phyloP scores from a whole-genome alignment of 2,888 invertebrate species.

The Teleogryllus oceanicus region DNA sequence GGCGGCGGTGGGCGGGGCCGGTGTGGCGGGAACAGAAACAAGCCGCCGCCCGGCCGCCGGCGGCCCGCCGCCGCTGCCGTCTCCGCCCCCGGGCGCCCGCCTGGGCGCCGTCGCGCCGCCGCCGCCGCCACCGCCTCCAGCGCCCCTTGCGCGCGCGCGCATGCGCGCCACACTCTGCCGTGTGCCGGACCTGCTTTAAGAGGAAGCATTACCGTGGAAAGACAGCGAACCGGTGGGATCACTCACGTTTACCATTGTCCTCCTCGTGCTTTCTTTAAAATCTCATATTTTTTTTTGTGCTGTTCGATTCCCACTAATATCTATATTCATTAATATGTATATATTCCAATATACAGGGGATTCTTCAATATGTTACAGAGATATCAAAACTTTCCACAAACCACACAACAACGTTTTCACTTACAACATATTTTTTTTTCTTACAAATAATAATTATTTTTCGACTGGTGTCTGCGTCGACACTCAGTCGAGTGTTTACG shows the following conservation, averaged over 20 bases:
- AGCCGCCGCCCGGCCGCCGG: background rate
- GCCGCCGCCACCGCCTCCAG: too few relatives aligned
- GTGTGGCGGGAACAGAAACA: constrained; percentile 5
- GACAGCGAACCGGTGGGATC: background rate
- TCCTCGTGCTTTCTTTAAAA: background rate
- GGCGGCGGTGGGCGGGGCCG: background rate
- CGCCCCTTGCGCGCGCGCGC: too few relatives aligned
- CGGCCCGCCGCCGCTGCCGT: background rate
- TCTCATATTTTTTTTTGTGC: background rate
- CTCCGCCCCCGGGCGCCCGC: background rate
- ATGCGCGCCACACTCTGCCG: too few relatives aligned
- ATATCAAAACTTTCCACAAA: constrained; percentile 18
- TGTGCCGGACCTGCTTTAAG: too few relatives aligned
- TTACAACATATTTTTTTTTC: constrained; percentile 2
- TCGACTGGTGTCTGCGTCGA: background rate
- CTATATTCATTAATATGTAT: constrained; percentile 12
- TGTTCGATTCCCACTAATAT: background rate
- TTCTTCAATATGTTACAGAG: constrained; percentile 18
- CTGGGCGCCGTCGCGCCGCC: background rate
- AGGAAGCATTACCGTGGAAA: background rate
- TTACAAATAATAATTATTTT: constrained; percentile 12
- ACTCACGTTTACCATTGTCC: background rate
- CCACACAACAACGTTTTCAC: constrained; percentile 9
- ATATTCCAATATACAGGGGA: constrained; percentile 12
- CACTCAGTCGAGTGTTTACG: background rate